Evolutionary conservation across 2,888 invertebrate genomes (phyloP).

Genomic region (Scaptomyza flava): DNA sequence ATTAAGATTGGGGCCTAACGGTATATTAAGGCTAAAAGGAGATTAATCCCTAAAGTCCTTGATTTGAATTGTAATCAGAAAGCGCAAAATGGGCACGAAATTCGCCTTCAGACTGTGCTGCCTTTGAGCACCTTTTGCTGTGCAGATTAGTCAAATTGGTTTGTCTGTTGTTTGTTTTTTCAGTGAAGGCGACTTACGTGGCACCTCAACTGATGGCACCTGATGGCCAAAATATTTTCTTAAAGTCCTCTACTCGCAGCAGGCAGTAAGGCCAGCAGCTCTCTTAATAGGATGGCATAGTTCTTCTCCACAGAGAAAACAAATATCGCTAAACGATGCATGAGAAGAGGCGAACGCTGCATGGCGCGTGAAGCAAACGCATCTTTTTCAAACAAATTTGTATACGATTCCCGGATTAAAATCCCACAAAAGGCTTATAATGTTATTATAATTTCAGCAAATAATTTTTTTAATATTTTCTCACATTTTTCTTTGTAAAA

Average conservation of each 20-base stretch:
- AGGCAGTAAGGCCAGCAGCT: not conserved
- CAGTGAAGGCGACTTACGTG: conserved; percentile 3
- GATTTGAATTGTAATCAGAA: conserved; percentile 45
- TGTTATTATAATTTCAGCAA: too few relatives aligned
- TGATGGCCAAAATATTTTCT: conserved; percentile 47
- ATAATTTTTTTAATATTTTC: too few relatives aligned
- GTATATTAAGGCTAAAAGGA: conserved; percentile 8
- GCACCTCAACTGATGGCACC: conserved; percentile 19
- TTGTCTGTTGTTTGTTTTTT: conserved; percentile 19
- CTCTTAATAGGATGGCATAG: conserved; percentile 10
- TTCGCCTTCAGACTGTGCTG: conserved; percentile 11
- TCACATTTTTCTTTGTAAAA: too few relatives aligned
- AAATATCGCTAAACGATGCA: not conserved
- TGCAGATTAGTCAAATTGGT: conserved; percentile 68
- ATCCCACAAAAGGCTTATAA: too few relatives aligned
- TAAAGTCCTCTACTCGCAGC: conserved; percentile 32
- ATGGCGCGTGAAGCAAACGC: too few relatives aligned
- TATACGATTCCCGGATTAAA: too few relatives aligned
- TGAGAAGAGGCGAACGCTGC: too few relatives aligned
- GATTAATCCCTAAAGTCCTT: conserved; percentile 34
- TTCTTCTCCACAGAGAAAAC: not conserved
- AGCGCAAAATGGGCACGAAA: conserved; percentile 35
- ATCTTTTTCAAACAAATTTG: too few relatives aligned
- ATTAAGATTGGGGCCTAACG: not conserved
- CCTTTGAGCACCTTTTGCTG: conserved; percentile 13